These are phyloP conservation scores for Eristalinus sepulchralis DNA, from an alignment of 2,888 invertebrate species.

Conservation along the genomic window DNA sequence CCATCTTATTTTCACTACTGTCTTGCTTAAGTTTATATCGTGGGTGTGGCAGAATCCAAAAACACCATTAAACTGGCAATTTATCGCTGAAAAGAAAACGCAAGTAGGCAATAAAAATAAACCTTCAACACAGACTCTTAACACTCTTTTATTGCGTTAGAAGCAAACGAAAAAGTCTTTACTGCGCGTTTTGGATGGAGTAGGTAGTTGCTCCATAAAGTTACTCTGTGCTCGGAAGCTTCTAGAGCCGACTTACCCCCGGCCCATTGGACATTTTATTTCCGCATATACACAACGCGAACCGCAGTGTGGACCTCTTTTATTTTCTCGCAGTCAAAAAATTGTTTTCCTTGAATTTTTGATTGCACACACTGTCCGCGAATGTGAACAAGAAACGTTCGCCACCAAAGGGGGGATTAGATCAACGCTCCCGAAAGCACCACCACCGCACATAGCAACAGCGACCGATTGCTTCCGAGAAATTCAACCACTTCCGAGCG, in stretches of 20 bases:
- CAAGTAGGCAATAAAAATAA: constrained; percentile 36
- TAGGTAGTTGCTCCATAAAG: background rate
- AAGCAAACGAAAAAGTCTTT: background rate
- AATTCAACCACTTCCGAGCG: constrained; percentile 18
- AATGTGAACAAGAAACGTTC: constrained; percentile 7
- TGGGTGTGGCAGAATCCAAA: constrained; percentile 28
- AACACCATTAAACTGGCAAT: constrained; percentile 36
- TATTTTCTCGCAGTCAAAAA: constrained; percentile 5
- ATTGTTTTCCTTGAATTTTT: constrained; percentile 20
- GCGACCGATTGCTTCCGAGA: background rate
- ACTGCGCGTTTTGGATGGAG: background rate
- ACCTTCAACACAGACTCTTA: constrained; percentile 11
- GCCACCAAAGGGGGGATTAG: background rate
- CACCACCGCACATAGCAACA: background rate
- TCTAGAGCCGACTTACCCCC: background rate
- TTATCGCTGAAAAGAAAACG: constrained; percentile 39
- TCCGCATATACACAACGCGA: background rate
- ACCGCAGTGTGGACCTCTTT: background rate
- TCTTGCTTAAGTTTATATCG: constrained; percentile 20
- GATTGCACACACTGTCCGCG: background rate
- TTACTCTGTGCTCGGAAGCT: background rate
- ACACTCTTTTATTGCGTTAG: constrained; percentile 18
- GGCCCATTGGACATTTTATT: background rate
- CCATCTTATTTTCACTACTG: constrained; percentile 29
- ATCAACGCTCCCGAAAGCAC: background rate